These are phyloP conservation scores for Acleris sparsana DNA, from an alignment of 2,888 invertebrate species.

Conservation along the genomic window DNA sequence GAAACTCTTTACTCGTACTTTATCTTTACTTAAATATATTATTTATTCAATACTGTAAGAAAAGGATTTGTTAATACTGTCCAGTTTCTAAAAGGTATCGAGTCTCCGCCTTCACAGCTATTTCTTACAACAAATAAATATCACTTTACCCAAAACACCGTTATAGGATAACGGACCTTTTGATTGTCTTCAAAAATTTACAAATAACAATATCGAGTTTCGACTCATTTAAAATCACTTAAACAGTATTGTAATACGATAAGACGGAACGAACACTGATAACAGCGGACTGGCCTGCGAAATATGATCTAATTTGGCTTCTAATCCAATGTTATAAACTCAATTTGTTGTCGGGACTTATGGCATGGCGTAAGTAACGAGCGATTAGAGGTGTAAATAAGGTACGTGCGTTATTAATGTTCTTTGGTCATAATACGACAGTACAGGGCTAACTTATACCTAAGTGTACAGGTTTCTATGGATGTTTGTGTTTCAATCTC, in stretches of 20 bases:
- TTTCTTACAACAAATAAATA: neutral
- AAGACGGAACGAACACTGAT: constrained; percentile 47
- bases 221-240: constrained; percentile 32
- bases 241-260: constrained; percentile 40
- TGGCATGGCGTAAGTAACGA: constrained; percentile 44
- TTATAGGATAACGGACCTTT: constrained; percentile 8
- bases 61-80: too few relatives aligned
- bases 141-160: constrained; percentile 16
- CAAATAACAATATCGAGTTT: constrained; percentile 20
- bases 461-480: neutral
- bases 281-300: constrained; percentile 64
- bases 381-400: constrained; percentile 31
- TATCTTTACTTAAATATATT: too few relatives aligned
- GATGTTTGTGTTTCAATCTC: neutral
- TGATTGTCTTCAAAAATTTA: constrained; percentile 12
- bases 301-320: constrained; percentile 76
- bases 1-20: too few relatives aligned
- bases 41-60: too few relatives aligned
- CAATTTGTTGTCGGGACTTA: constrained; percentile 67
- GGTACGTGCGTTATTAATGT: too few relatives aligned
- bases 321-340: constrained; percentile 75
- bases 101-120: neutral
- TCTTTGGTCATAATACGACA: too few relatives aligned
- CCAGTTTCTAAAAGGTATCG: too few relatives aligned
- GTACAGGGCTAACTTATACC: too few relatives aligned